These are phyloP conservation scores for Crotalus viridis DNA, from an alignment of 2,113 vertebrate species.

Conservation along the genomic window DNA sequence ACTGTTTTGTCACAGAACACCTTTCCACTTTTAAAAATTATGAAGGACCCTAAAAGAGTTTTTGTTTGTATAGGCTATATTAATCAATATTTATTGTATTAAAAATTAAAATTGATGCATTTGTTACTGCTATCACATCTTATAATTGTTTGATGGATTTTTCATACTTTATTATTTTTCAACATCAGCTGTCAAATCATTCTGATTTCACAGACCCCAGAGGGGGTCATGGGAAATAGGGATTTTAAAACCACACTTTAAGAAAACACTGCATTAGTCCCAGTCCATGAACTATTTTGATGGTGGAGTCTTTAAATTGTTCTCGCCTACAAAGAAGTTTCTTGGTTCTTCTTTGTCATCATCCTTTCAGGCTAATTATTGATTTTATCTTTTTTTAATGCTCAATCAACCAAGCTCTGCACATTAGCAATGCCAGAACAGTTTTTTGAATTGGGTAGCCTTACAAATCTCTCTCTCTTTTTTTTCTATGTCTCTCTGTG, in stretches of 20 bases:
- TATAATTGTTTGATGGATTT: neutral
- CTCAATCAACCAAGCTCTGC: neutral
- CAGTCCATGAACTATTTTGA: neutral
- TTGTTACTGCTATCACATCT: neutral
- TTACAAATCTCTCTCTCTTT: neutral
- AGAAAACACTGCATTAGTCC: neutral
- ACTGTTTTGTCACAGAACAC: neutral
- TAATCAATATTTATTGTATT: neutral
- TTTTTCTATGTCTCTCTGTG: too few species aligned
- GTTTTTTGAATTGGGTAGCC: neutral
- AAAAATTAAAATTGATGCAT: neutral
- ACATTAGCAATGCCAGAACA: neutral
- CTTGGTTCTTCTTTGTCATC: neutral
- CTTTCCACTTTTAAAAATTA: neutral
- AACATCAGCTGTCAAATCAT: neutral
- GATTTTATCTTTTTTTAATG: neutral
- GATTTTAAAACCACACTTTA: neutral
- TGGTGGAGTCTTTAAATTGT: neutral
- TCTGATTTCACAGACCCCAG: neutral
- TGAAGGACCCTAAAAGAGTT: neutral
- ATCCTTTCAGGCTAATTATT: neutral
- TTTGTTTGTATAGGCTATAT: neutral
- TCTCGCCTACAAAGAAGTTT: accelerated
- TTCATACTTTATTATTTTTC: neutral
- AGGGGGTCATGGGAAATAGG: neutral